phyloP scores from a whole-genome alignment of 2,888 invertebrate genomes.

The Pandemis corylana region DNA sequence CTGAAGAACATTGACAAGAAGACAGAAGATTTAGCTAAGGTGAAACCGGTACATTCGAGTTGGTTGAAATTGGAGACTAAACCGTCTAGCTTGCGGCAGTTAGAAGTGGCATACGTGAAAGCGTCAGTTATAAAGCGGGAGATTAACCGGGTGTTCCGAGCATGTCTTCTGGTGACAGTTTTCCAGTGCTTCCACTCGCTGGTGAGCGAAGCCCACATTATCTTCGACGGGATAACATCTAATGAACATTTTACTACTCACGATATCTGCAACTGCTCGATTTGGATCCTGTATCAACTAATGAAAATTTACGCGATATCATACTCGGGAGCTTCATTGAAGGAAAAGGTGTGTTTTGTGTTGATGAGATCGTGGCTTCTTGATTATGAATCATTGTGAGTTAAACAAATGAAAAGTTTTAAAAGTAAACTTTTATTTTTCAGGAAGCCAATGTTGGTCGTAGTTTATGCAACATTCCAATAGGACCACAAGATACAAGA shows the following conservation, averaged over 20 bases:
- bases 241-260: conserved; percentile 55
- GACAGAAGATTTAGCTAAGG: conserved; percentile 47
- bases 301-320: conserved; percentile 66
- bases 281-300: conserved; percentile 72
- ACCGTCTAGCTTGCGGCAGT: conserved; percentile 55
- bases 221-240: conserved; percentile 65
- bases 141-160: conserved; percentile 67
- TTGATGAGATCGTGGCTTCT: neutral
- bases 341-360: conserved; percentile 43
- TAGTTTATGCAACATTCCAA: conserved; percentile 17
- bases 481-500: conserved; percentile 4
- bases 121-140: conserved; percentile 60
- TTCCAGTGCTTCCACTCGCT: conserved; percentile 72
- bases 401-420: neutral
- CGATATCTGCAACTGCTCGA: conserved; percentile 62
- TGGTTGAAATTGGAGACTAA: conserved; percentile 43
- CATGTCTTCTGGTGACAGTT: conserved; percentile 61
- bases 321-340: conserved; percentile 61
- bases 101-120: conserved; percentile 63
- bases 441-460: conserved; percentile 19
- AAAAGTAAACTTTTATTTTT: neutral
- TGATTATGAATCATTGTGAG: neutral
- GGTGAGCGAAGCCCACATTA: conserved; percentile 69
- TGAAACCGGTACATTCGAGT: conserved; percentile 18
- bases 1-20: conserved; percentile 58